Percentiles rank a stretch among this genome's conserved stretches.
These are phyloP conservation scores for Porites cylindrica DNA, from an alignment of 92 coral and sea anemone genomes.

Conservation along the genomic window DNA sequence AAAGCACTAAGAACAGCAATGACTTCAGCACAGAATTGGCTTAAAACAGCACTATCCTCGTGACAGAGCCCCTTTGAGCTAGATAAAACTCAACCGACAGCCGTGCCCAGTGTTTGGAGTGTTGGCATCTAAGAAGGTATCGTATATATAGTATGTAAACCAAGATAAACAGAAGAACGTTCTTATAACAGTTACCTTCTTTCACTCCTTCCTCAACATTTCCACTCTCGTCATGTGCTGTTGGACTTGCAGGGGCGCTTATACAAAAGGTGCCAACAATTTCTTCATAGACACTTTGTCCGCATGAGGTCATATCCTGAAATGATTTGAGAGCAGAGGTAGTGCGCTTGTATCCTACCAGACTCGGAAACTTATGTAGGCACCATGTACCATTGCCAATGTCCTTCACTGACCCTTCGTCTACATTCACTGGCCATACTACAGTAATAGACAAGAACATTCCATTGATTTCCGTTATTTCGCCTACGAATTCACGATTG, in stretches of 20 bases:
- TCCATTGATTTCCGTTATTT: conserved; percentile 63
- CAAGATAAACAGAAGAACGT: not conserved
- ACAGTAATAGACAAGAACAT: conserved; percentile 52
- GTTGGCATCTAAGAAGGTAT: not conserved
- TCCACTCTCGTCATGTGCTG: not conserved
- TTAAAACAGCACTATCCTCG: no score
- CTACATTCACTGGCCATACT: conserved; percentile 69
- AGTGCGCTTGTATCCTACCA: conserved; percentile 68
- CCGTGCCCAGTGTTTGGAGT: no score
- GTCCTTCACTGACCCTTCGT: conserved; percentile 8
- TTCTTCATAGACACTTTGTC: conserved; percentile 39
- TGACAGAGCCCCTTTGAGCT: no score
- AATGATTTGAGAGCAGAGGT: conserved; percentile 56
- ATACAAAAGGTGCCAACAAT: conserved; percentile 64
- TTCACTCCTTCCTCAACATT: not conserved
- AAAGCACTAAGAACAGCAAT: no score
- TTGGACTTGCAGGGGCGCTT: not conserved
- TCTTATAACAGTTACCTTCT: not conserved
- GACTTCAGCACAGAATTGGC: no score
- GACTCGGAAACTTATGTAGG: conserved; percentile 74
- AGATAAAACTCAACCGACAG: no score
- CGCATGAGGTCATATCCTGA: conserved; percentile 35
- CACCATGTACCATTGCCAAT: conserved; percentile 55
- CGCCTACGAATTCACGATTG: conserved; percentile 69
- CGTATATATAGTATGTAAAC: no score